Evolutionary conservation across 2,888 invertebrate genomes (phyloP).

Genomic region (Podotricha telesiphe): DNA sequence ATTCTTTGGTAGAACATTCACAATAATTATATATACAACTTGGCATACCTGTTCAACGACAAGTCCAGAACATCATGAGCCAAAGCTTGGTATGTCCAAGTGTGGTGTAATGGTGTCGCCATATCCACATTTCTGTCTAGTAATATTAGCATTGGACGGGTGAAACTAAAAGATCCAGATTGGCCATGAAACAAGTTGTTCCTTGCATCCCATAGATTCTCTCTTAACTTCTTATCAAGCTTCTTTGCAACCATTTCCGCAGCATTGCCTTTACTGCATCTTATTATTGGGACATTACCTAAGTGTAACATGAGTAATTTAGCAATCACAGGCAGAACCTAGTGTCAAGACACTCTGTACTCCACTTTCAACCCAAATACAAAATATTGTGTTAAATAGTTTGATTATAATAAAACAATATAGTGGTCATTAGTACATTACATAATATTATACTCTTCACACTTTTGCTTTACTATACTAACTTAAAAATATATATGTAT

Average conservation of each 20-base stretch:
- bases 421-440: too few species aligned
- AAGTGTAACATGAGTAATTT: conserved; percentile 43
- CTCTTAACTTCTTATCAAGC: conserved; percentile 97
- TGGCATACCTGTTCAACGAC: conserved; percentile 89
- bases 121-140: conserved; percentile 97
- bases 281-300: conserved; percentile 94
- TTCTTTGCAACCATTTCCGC: conserved; percentile 99
- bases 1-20: too few species aligned
- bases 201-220: conserved; percentile 97
- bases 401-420: too few species aligned
- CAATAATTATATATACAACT: neutral
- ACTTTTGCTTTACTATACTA: too few species aligned
- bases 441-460: too few species aligned
- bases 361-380: too few species aligned
- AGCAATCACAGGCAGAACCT: too few species aligned
- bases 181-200: conserved; percentile 97
- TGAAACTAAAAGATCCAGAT: conserved; percentile 91
- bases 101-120: conserved; percentile 99
- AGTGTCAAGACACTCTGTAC: too few species aligned
- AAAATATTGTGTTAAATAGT: too few species aligned
- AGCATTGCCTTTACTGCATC: conserved; percentile 97
- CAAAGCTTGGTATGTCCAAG: conserved; percentile 99
- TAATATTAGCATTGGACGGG: conserved; percentile 95
- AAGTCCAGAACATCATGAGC: conserved; percentile 98
- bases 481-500: too few species aligned